phyloP scores from a whole-genome alignment of 1,140 invertebrate genomes.

The Chrysopa pallens region DNA sequence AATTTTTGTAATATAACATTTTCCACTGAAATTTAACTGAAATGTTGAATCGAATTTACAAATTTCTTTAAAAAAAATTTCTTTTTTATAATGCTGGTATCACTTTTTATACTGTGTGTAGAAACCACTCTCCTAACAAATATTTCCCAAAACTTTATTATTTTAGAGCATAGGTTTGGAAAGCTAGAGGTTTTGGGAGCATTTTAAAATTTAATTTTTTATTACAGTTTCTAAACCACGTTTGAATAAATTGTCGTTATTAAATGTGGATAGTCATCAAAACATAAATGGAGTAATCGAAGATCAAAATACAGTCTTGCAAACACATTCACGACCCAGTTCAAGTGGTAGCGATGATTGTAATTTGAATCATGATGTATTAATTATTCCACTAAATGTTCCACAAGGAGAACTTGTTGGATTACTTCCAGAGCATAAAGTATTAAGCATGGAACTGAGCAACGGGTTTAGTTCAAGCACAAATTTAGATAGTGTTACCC shows the following conservation, averaged over 20 bases:
- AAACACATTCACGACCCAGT: not conserved
- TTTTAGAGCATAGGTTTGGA: no score
- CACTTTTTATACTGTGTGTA: no score
- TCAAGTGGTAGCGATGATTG: conserved; percentile 14
- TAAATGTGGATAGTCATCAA: not conserved
- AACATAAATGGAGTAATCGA: not conserved
- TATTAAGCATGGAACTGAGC: conserved; percentile 17
- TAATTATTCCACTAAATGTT: conserved; percentile 44
- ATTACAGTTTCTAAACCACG: conserved; percentile 2
- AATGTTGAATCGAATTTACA: no score
- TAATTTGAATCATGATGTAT: conserved; percentile 29
- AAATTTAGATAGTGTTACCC: not conserved
- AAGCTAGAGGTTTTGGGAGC: no score
- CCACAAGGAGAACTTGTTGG: conserved; percentile 40
- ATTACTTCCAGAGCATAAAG: conserved; percentile 53
- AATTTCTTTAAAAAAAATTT: no score
- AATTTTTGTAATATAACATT: no score
- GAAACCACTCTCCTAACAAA: no score
- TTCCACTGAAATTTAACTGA: no score
- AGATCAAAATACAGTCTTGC: not conserved
- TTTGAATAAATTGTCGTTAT: not conserved
- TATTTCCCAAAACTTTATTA: no score
- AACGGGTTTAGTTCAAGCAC: not conserved
- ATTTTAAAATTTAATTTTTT: not conserved
- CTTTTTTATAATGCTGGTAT: no score